Percentiles rank a stretch among this genome's conserved stretches.
phyloP scores from a whole-genome alignment of 2,113 vertebrate species.

The Rhodinocichla rosea region DNA sequence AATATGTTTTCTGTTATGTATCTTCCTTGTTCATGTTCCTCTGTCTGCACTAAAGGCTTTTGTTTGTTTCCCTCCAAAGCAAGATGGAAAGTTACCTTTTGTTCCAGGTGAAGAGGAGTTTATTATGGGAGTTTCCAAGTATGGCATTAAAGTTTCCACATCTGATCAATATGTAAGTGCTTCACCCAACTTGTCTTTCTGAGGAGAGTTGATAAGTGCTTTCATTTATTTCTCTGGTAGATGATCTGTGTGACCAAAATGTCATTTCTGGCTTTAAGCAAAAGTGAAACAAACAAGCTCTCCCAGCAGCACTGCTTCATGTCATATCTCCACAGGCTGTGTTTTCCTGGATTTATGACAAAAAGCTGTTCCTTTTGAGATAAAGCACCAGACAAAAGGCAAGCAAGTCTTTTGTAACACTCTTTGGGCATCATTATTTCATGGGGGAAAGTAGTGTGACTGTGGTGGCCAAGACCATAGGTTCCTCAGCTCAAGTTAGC shows the following conservation, averaged over 20 bases:
- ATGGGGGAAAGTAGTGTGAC: no score
- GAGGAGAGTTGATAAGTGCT: not conserved
- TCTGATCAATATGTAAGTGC: conserved; percentile 94
- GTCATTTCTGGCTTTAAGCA: not conserved
- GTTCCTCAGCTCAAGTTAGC: not conserved
- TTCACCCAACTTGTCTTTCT: not conserved
- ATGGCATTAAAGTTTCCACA: conserved; percentile 92
- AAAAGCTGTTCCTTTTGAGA: not conserved
- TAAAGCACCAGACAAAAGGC: not conserved
- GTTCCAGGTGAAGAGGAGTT: conserved; percentile 93
- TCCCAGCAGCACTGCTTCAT: not conserved
- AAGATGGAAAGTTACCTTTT: conserved; percentile 96
- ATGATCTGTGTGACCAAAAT: not conserved
- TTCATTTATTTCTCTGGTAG: not conserved
- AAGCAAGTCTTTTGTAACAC: not conserved
- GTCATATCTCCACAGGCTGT: not conserved
- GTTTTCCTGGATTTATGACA: not conserved
- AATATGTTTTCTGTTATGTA: not conserved
- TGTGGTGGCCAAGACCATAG: not conserved
- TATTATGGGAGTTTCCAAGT: conserved; percentile 92
- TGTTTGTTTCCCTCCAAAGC: conserved; percentile 76
- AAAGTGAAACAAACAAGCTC: not conserved
- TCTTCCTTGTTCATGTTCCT: not conserved
- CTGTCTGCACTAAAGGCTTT: conserved; percentile 13
- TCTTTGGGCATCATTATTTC: not conserved